These are phyloP conservation scores for Cyanoramphus novaezelandiae DNA, from an alignment of 2,113 vertebrate genomes.

Conservation along the genomic window DNA sequence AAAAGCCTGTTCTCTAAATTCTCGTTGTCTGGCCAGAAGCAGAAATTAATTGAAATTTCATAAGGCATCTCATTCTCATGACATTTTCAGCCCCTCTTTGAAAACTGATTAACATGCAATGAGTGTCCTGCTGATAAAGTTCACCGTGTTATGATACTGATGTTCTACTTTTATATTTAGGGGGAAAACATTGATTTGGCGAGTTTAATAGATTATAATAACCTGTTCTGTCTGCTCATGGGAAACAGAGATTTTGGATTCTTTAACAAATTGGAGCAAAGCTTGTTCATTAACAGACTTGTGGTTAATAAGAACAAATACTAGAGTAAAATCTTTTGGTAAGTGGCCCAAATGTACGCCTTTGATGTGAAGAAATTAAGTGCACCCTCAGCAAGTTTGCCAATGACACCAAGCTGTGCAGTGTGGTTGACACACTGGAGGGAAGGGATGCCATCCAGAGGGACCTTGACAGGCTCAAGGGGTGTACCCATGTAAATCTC, in stretches of 20 bases:
- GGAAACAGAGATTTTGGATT: background rate
- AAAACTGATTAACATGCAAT: conserved; percentile 15
- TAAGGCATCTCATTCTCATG: background rate
- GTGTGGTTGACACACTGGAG: background rate
- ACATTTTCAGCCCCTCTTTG: conserved; percentile 8
- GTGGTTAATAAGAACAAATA: background rate
- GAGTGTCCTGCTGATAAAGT: background rate
- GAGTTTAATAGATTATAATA: background rate
- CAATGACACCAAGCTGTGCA: background rate
- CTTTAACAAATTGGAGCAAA: background rate
- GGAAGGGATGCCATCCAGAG: background rate
- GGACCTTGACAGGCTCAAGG: background rate
- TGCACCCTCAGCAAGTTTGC: background rate
- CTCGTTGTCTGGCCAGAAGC: background rate
- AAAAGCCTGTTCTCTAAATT: background rate
- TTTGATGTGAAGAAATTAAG: background rate
- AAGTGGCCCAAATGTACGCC: background rate
- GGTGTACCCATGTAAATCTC: background rate
- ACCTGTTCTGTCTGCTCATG: background rate
- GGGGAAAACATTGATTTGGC: background rate
- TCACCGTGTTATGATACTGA: background rate
- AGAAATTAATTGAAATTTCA: background rate
- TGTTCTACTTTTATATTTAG: background rate
- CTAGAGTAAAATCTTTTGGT: background rate
- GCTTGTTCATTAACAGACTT: background rate